Conservation (phyloP, 2,113 vertebrate species). For the Tor tambroides region DNA sequence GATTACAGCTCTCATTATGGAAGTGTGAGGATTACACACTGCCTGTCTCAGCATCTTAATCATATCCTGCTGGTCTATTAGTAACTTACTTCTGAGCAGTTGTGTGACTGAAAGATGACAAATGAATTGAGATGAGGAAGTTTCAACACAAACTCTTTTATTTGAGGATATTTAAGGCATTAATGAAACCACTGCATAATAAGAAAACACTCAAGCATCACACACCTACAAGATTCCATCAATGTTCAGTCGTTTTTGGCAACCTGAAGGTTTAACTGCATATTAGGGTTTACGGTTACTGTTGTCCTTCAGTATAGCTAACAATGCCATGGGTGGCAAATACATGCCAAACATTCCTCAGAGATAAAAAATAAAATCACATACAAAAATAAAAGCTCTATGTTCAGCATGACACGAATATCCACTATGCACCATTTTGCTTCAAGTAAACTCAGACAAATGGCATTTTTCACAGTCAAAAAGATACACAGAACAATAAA, state of each 20-base stretch:
- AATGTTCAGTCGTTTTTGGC: constrained; percentile 58
- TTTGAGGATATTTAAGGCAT: constrained; percentile 79
- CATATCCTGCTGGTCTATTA: constrained; percentile 22
- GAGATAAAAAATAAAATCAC: constrained; percentile 42
- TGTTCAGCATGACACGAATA: constrained; percentile 66
- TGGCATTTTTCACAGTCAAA: constrained; percentile 69
- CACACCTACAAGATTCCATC: constrained; percentile 57
- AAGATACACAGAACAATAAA: constrained; percentile 52
- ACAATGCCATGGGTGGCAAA: constrained; percentile 58
- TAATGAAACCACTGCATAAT: constrained; percentile 79
- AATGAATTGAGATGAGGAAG: background rate
- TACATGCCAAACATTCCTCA: constrained; percentile 66
- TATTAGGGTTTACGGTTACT: constrained; percentile 67
- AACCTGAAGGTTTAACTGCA: constrained; percentile 74
- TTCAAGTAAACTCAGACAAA: constrained; percentile 63
- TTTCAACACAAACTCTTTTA: constrained; percentile 73
- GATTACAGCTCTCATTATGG: constrained; percentile 25
- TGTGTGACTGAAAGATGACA: background rate
- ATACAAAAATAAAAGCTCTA: constrained; percentile 69
- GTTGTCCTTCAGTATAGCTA: constrained; percentile 43
- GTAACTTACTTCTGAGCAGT: background rate
- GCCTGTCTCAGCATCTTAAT: constrained; percentile 37
- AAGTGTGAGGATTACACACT: constrained; percentile 36
- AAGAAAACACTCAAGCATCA: constrained; percentile 65
- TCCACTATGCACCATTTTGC: constrained; percentile 62